Percentiles rank a stretch among this genome's conserved stretches.
These are phyloP conservation scores for Oscheius sp. DNA, from an alignment of 2,888 invertebrate species.

Conservation along the genomic window DNA sequence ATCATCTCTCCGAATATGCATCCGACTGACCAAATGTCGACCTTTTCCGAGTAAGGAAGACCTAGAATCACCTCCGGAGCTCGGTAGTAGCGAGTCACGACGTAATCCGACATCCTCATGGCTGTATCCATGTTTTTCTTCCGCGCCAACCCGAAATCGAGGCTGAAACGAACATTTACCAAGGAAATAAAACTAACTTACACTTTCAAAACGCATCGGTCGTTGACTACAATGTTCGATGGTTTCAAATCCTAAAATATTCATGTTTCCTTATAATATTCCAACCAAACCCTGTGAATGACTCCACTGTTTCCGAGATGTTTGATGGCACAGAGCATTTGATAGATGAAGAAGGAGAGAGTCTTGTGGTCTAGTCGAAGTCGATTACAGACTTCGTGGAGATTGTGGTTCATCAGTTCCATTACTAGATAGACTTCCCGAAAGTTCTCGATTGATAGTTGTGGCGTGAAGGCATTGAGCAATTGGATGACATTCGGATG, in stretches of 20 bases:
- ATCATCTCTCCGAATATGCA: conserved; percentile 99
- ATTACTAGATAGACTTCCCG: conserved; percentile 96
- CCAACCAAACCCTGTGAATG: conserved; percentile 67
- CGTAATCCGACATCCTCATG: conserved; percentile 98
- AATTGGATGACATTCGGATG: conserved; percentile 99
- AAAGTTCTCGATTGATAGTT: conserved; percentile 94
- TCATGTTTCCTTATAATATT: neutral
- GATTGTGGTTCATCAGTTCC: conserved; percentile 79
- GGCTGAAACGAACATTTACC: conserved; percentile 54
- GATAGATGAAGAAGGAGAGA: conserved; percentile 98
- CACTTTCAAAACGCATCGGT: conserved; percentile 98
- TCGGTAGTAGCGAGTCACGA: conserved; percentile 85
- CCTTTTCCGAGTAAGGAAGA: conserved; percentile 98
- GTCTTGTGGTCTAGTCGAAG: conserved; percentile 90
- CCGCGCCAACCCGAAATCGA: conserved; percentile 97
- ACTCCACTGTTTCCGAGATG: conserved; percentile 96
- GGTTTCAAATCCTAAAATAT: conserved; percentile 77
- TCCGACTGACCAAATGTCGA: conserved; percentile 72
- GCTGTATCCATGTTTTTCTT: conserved; percentile 84
- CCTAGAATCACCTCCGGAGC: conserved; percentile 87
- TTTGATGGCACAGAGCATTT: conserved; percentile 99
- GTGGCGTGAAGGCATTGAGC: conserved; percentile 98
- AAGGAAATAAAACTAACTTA: no score
- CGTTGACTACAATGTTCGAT: conserved; percentile 99
- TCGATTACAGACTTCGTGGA: conserved; percentile 55